These are phyloP conservation scores for Heterocephalus glaber DNA, from an alignment of 2,113 vertebrate species.

Conservation along the genomic window DNA sequence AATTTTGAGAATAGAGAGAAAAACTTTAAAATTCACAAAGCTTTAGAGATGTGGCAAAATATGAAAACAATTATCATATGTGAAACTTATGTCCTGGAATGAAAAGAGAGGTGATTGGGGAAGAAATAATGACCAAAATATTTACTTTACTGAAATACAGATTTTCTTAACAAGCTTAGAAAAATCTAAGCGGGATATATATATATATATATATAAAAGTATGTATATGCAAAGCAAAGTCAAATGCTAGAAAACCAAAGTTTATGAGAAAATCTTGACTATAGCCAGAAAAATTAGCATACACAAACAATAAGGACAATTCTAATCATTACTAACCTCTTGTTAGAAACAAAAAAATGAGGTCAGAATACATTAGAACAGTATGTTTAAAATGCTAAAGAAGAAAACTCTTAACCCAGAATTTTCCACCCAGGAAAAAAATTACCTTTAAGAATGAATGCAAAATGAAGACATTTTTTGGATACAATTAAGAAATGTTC, in stretches of 20 bases:
- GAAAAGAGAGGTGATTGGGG: background rate
- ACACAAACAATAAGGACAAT: background rate
- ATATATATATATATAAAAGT: background rate
- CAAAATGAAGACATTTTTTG: background rate
- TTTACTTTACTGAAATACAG: background rate
- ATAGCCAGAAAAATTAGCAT: background rate
- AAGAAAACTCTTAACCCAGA: background rate
- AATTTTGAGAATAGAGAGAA: background rate
- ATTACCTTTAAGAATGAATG: background rate
- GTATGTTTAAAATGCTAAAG: background rate
- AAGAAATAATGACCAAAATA: background rate
- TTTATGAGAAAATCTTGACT: background rate
- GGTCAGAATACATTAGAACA: background rate
- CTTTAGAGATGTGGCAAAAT: background rate
- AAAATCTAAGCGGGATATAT: background rate
- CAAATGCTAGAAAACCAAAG: constrained; percentile 12
- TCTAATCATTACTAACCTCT: background rate
- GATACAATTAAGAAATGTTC: background rate
- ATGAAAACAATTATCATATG: background rate
- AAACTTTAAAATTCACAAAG: background rate
- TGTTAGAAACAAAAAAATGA: background rate
- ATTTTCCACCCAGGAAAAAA: background rate
- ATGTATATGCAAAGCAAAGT: background rate
- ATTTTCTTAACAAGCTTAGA: background rate
- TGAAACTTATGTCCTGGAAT: background rate